Evolutionary conservation across 2,888 invertebrate species (phyloP), one percentile per base, ranked within the genome.

Genomic region (Cybosia mesomella): DNA sequence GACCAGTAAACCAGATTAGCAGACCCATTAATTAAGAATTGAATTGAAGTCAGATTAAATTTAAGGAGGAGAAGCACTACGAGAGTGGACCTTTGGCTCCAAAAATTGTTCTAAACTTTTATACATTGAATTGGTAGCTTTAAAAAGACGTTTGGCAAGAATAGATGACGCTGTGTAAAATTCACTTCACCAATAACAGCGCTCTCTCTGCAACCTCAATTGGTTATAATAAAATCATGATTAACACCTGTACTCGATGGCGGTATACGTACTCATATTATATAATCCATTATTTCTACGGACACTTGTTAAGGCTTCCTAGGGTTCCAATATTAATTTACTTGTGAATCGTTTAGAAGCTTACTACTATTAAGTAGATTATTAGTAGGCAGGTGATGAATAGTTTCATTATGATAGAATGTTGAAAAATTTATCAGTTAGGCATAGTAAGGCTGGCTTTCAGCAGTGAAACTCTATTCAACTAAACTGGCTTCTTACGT

Each of bases 251-350:
- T 34, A n/a, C 21, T 58, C 21, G 8, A 34, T 21, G 7, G 13
- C 34, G 21, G 36, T 18, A 15, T 18, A 43, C 15, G 9, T 1
- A 15, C 15, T 21, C 5, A 21, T 59, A 21, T 59, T 59, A 22
- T 36, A 10, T 15, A 22, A 59, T 59, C 9, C 15, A 39, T 59
- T 22, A 59, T 59, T 22, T 15, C 59, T 39, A 9, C 36, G 36
- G 39, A 8, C 8, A 7, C 36, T 10, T 59, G 59, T 22, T 36
- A 22, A 22, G 36, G 18, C 13, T 15, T 21, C 22, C 18, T 36
- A 36, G 22, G 43, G 7, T 39, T 59, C 53, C 49, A 53, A 62
- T 49, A 18, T 32, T 63, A 63, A 63, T 43, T 55, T 36, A 36
- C 54, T 21, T 10, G 21, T 55, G 34, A 21, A 63, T 54, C 8